phyloP scores from a whole-genome alignment of 1,140 invertebrate species.

The Drosophila ananassae region DNA sequence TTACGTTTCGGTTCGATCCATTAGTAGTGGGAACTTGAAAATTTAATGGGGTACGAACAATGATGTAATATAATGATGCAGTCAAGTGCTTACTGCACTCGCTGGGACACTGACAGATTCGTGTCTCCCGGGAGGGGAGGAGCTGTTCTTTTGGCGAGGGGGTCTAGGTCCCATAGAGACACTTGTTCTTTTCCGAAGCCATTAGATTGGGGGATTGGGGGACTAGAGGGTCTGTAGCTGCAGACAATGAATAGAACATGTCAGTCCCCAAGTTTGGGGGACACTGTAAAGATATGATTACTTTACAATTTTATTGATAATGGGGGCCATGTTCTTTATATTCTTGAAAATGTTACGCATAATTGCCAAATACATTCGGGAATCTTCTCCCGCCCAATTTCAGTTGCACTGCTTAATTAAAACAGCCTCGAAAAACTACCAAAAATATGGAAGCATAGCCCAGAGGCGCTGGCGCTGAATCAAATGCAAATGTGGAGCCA shows the following conservation, averaged over 20 bases:
- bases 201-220: neutral
- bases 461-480: neutral
- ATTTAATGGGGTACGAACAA: conserved; percentile 17
- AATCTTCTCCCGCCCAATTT: conserved; percentile 48
- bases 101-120: neutral
- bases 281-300: neutral
- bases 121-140: neutral
- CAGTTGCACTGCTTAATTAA: conserved; percentile 62
- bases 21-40: conserved; percentile 2
- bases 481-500: conserved; percentile 27
- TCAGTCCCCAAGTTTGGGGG: neutral
- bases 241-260: conserved; percentile 23
- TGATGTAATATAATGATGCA: conserved; percentile 15
- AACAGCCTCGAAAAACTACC: conserved; percentile 3
- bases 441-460: neutral
- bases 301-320: neutral
- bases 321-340: neutral
- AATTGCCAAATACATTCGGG: conserved; percentile 47
- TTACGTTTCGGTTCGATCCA: conserved; percentile 3
- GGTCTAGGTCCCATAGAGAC: conserved; percentile 5
- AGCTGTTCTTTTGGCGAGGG: neutral
- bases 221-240: conserved; percentile 16
- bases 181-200: conserved; percentile 17
- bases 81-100: conserved; percentile 11
- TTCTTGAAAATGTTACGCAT: conserved; percentile 8